These are phyloP conservation scores for Protonemura montana DNA, from an alignment of 2,888 invertebrate genomes.

Conservation along the genomic window DNA sequence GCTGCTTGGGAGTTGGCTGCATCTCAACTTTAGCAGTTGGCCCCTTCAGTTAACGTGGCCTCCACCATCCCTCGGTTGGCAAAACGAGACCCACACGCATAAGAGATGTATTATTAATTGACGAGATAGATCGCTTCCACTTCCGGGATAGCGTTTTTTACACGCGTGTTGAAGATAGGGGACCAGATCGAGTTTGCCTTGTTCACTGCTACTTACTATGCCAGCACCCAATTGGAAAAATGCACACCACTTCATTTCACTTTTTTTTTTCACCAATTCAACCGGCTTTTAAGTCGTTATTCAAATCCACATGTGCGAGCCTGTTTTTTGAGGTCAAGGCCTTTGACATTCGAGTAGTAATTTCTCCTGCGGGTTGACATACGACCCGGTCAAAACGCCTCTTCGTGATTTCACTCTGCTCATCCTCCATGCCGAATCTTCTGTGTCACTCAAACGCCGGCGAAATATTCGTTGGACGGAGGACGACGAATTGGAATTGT, in stretches of 20 bases:
- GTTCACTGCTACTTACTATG: too few relatives aligned
- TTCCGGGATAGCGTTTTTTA: not conserved
- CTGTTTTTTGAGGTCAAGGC: not conserved
- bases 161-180: not conserved
- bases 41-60: not conserved
- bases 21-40: not conserved
- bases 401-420: not conserved
- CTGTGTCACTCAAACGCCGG: too few relatives aligned
- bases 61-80: not conserved
- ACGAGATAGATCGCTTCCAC: constrained; percentile 1
- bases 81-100: not conserved
- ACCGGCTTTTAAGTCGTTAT: not conserved
- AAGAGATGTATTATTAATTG: not conserved
- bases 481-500: too few relatives aligned
- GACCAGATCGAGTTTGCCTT: too few relatives aligned
- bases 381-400: not conserved
- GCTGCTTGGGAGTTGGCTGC: not conserved
- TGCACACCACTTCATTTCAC: too few relatives aligned
- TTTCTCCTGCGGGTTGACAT: not conserved
- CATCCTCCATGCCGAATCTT: not conserved
- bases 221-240: too few relatives aligned
- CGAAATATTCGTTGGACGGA: not conserved
- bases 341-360: not conserved
- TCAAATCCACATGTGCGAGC: not conserved
- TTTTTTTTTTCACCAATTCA: not conserved